phyloP scores from a whole-genome alignment of 2,113 vertebrate genomes.

The Corydoras sp. region DNA sequence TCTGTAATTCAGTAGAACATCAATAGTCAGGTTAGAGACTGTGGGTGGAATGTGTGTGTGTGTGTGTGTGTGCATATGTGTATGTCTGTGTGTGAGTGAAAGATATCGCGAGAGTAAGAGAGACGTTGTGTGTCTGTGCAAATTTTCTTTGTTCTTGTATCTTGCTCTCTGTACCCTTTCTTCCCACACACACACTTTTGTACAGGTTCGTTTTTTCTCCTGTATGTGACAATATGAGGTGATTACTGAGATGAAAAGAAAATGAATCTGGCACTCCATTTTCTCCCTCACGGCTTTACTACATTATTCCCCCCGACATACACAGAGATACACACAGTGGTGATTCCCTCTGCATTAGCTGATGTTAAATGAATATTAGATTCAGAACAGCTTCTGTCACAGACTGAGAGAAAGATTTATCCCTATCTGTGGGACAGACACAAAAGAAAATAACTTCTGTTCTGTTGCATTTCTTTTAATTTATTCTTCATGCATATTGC shows the following conservation, averaged over 20 bases:
- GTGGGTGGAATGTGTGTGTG: neutral
- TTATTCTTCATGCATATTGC: too few species aligned
- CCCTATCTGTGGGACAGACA: too few species aligned
- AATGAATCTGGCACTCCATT: slow-evolving; percentile 31
- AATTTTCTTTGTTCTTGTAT: too few species aligned
- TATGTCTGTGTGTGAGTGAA: neutral
- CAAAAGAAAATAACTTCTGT: too few species aligned
- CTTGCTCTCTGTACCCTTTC: too few species aligned
- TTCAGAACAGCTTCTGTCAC: slow-evolving; percentile 5
- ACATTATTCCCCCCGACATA: slow-evolving; percentile 2
- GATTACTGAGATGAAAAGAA: slow-evolving; percentile 29
- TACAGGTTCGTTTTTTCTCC: neutral
- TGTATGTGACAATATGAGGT: slow-evolving; percentile 19
- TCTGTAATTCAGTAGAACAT: neutral
- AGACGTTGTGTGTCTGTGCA: too few species aligned
- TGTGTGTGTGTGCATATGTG: neutral
- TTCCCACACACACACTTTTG: neutral
- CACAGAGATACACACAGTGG: neutral
- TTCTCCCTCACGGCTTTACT: slow-evolving; percentile 9
- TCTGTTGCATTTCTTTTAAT: too few species aligned
- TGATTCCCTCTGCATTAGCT: slow-evolving; percentile 9
- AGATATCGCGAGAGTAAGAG: too few species aligned
- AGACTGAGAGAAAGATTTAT: neutral
- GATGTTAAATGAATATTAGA: slow-evolving; percentile 19
- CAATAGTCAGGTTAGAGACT: neutral